These are phyloP conservation scores for Nymphalis urticae DNA, from an alignment of 2,888 invertebrate genomes.

Conservation along the genomic window DNA sequence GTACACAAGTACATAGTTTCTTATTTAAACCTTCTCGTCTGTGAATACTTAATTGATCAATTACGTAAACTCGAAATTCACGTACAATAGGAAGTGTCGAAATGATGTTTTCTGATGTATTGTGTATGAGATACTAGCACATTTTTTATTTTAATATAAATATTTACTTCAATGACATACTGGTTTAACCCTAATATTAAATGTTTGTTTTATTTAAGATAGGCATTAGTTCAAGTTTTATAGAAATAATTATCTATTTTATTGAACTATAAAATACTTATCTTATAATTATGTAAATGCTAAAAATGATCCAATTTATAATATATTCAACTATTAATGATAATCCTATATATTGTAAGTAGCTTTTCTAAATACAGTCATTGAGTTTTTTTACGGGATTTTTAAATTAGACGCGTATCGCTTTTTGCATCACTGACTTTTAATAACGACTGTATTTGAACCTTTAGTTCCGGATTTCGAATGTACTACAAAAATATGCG, in stretches of 20 bases:
- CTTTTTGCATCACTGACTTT: conserved; percentile 18
- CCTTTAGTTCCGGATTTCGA: conserved; percentile 15
- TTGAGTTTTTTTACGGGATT: neutral
- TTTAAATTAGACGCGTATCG: neutral
- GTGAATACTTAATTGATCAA: conserved; percentile 15
- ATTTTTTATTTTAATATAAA: neutral
- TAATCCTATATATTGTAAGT: no score
- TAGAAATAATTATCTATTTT: no score
- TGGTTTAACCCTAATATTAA: neutral
- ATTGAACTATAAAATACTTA: no score
- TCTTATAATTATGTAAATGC: no score
- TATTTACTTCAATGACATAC: neutral
- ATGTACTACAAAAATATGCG: neutral
- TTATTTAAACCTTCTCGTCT: neutral
- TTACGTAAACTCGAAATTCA: conserved; percentile 15
- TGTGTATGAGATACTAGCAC: neutral
- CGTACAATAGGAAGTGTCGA: conserved; percentile 14
- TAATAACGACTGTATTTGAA: conserved; percentile 18
- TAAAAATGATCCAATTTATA: no score
- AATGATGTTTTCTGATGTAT: conserved; percentile 4
- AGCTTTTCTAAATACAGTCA: no score
- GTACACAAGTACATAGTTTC: neutral
- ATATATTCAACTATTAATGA: no score
- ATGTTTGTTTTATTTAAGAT: neutral
- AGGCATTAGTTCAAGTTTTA: no score